Conservation (phyloP, 1,140 invertebrate genomes). For the Lasioglossum albipes region DNA sequence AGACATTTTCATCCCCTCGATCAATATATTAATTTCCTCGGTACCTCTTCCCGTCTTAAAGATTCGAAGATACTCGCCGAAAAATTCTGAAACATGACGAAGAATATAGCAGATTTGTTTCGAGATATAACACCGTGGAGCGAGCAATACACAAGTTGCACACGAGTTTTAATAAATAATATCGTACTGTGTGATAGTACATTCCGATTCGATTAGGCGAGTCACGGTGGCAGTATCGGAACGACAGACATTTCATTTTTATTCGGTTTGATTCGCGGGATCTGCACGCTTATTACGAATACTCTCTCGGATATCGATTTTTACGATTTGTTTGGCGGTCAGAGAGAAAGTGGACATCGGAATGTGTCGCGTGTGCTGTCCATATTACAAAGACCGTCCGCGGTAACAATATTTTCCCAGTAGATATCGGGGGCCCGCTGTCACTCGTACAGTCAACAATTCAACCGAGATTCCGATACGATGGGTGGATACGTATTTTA, state of each 20-base stretch:
- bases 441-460: background rate
- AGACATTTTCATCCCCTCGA: slow-evolving; percentile 25
- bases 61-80: too few relatives aligned
- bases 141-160: too few relatives aligned
- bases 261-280: background rate
- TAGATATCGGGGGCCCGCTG: background rate
- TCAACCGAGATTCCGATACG: background rate
- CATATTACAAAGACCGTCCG: slow-evolving; percentile 22
- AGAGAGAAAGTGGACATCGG: slow-evolving; percentile 35
- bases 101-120: too few relatives aligned
- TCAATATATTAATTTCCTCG: slow-evolving; percentile 4
- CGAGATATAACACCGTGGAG: too few relatives aligned
- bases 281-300: slow-evolving; percentile 4
- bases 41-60: too few relatives aligned
- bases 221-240: too few relatives aligned
- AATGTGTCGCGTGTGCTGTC: background rate
- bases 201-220: too few relatives aligned
- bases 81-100: too few relatives aligned
- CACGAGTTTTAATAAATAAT: too few relatives aligned
- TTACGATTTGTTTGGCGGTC: background rate
- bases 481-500: slow-evolving; percentile 17
- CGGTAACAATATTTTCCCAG: slow-evolving; percentile 17
- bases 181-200: too few relatives aligned
- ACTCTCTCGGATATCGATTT: slow-evolving; percentile 30
- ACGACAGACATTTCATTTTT: slow-evolving; percentile 9